Evolutionary conservation across 2,113 vertebrate genomes (phyloP).

Genomic region (Elgaria multicarinata): DNA sequence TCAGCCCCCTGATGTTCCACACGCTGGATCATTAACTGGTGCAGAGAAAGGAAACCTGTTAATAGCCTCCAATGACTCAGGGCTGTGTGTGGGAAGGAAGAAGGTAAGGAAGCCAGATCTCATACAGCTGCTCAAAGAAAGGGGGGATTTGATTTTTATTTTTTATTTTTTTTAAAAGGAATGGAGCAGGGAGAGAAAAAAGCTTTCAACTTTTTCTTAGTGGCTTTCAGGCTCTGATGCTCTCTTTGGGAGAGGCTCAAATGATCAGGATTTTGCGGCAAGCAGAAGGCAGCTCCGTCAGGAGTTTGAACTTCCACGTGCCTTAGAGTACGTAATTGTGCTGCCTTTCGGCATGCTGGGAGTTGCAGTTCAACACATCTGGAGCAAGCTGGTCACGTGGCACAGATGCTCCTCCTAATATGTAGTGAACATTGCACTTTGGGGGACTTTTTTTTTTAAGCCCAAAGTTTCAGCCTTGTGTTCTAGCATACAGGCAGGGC

Average conservation of each 20-base stretch:
- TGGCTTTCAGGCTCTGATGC: background rate
- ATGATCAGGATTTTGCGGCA: background rate
- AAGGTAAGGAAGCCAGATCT: slow-evolving; percentile 8
- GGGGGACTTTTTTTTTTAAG: no score
- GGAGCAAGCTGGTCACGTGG: background rate
- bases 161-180: background rate
- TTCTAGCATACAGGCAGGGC: background rate
- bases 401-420: background rate
- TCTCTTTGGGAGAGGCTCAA: background rate
- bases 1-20: background rate
- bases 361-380: no score
- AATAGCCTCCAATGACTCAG: slow-evolving; percentile 33
- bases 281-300: background rate
- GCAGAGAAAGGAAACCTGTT: slow-evolving; percentile 37
- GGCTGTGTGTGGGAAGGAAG: background rate
- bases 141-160: no score
- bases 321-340: background rate
- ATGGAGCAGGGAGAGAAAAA: slow-evolving; percentile 20
- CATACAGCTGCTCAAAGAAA: background rate
- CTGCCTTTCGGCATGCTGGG: no score
- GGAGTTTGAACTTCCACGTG: background rate
- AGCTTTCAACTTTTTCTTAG: background rate
- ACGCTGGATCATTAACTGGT: slow-evolving; percentile 33
- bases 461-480: background rate
- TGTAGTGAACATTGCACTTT: no score